phyloP scores from a whole-genome alignment of 1,140 invertebrate species.

The Polyergus mexicanus region DNA sequence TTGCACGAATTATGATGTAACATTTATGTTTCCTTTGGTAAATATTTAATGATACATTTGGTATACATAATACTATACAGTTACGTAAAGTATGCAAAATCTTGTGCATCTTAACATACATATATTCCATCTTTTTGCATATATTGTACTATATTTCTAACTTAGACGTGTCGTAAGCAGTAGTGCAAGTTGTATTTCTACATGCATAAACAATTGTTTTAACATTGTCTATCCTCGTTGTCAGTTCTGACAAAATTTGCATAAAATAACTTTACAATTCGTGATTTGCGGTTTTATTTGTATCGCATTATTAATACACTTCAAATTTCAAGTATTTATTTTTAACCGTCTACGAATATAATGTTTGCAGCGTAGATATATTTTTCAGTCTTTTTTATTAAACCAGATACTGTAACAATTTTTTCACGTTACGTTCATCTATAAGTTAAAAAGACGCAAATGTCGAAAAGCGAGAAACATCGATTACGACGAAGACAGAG shows the following conservation, averaged over 20 bases:
- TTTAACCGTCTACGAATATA: neutral
- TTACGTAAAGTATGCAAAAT: constrained; percentile 7
- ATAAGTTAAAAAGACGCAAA: neutral
- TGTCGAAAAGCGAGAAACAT: neutral
- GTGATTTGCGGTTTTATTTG: neutral
- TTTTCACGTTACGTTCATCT: neutral
- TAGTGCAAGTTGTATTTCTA: constrained; percentile 30
- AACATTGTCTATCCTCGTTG: neutral
- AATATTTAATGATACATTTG: constrained; percentile 17
- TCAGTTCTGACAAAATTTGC: constrained; percentile 23
- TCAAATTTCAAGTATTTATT: neutral
- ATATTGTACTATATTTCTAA: constrained; percentile 32
- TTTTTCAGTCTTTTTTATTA: neutral
- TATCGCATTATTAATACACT: neutral
- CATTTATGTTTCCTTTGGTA: neutral
- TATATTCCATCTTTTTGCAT: constrained; percentile 25
- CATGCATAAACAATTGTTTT: constrained; percentile 23
- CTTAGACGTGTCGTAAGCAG: constrained; percentile 25
- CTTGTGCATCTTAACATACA: constrained; percentile 35
- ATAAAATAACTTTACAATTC: constrained; percentile 34
- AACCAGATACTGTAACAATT: too few species aligned
- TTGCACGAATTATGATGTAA: neutral
- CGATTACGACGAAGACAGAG: neutral
- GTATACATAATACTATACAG: constrained; percentile 10
- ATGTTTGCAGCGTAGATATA: neutral